These are phyloP conservation scores for Anisognathus igniventris DNA, from an alignment of 2,797 vertebrate genomes.

Conservation along the genomic window DNA sequence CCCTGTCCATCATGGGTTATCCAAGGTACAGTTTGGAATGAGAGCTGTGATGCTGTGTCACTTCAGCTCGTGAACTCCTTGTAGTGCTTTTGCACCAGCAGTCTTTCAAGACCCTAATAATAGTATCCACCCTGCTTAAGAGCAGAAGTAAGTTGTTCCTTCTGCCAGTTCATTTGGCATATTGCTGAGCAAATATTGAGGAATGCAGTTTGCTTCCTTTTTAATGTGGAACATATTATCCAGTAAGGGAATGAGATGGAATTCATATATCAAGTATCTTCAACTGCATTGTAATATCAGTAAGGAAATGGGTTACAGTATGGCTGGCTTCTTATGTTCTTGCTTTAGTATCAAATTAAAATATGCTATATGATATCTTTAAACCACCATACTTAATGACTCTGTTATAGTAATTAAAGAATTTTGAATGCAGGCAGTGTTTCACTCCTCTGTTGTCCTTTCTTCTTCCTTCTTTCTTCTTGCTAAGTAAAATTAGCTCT, in stretches of 20 bases:
- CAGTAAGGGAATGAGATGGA: neutral
- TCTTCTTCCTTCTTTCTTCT: constrained; percentile 1
- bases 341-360: constrained; percentile 20
- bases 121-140: constrained; percentile 19
- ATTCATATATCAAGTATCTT: constrained; percentile 21
- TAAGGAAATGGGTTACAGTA: constrained; percentile 15
- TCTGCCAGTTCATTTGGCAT: constrained; percentile 38
- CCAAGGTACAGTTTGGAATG: neutral
- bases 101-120: constrained; percentile 22
- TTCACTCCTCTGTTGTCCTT: constrained; percentile 4
- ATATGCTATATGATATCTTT: neutral
- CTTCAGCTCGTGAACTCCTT: neutral
- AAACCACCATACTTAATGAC: constrained; percentile 39
- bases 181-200: constrained; percentile 44
- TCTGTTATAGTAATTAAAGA: constrained; percentile 50
- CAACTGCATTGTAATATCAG: neutral
- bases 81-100: neutral
- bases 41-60: neutral
- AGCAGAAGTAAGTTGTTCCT: constrained; percentile 39
- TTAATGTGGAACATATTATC: constrained; percentile 33
- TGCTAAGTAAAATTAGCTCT: constrained; percentile 19
- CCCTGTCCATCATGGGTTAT: neutral
- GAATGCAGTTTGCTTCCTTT: constrained; percentile 28
- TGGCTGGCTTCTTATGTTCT: neutral
- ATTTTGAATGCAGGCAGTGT: constrained; percentile 35